phyloP scores from a whole-genome alignment of 2,888 invertebrate genomes.

The Ornithoptera priamus region DNA sequence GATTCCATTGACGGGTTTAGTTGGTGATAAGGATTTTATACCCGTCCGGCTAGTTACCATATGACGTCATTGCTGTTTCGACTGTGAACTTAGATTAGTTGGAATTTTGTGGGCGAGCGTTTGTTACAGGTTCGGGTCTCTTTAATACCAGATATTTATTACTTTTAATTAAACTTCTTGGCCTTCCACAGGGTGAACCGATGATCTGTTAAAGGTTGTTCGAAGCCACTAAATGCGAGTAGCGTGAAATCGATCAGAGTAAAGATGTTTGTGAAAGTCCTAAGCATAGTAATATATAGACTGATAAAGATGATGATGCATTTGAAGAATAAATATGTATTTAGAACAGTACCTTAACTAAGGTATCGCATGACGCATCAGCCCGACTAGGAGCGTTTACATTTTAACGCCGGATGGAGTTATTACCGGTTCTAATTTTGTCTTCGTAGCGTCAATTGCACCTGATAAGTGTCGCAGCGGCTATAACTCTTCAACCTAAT shows the following conservation, averaged over 20 bases:
- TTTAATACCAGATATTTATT: no score
- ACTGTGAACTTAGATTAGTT: no score
- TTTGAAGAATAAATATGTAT: no score
- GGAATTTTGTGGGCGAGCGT: no score
- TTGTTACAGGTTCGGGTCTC: no score
- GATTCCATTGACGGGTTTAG: no score
- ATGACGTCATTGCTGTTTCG: no score
- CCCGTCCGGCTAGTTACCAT: no score
- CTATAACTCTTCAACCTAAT: constrained; percentile 9
- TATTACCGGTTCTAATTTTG: constrained; percentile 31
- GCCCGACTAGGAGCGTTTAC: constrained; percentile 25
- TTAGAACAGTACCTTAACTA: neutral
- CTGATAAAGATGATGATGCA: neutral
- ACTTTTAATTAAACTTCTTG: no score
- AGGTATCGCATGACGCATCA: constrained; percentile 1
- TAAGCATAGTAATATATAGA: neutral
- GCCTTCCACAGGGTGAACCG: neutral
- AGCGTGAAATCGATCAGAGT: neutral
- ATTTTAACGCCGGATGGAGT: constrained; percentile 31
- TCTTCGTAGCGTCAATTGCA: constrained; percentile 30
- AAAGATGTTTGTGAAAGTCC: neutral
- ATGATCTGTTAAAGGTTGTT: neutral
- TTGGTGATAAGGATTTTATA: no score
- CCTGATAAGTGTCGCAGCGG: constrained; percentile 1
- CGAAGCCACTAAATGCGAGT: neutral